phyloP scores from a whole-genome alignment of 2,888 invertebrate species.

The Palloptera scutellata region DNA sequence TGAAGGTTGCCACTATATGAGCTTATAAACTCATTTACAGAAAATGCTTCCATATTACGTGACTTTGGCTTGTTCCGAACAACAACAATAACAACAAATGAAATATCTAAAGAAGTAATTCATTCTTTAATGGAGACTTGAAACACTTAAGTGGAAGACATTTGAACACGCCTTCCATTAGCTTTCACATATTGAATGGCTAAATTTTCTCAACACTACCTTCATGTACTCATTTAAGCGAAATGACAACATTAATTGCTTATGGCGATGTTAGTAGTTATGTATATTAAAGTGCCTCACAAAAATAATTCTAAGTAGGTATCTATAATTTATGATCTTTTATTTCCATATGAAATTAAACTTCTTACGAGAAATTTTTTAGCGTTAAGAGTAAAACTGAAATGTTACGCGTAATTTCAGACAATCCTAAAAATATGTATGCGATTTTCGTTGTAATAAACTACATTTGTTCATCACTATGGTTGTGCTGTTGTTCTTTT shows the following conservation, averaged over 20 bases:
- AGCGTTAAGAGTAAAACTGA: too few species aligned
- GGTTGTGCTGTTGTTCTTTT: too few species aligned
- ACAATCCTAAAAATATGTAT: too few species aligned
- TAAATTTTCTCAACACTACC: neutral
- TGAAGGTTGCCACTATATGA: constrained; percentile 13
- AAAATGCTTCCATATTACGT: constrained; percentile 47
- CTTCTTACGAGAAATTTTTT: too few species aligned
- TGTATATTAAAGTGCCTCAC: too few species aligned
- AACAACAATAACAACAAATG: neutral
- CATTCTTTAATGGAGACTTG: neutral
- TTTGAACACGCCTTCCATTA: neutral
- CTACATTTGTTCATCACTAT: too few species aligned
- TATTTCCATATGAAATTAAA: too few species aligned
- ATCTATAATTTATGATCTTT: too few species aligned
- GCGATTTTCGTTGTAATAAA: too few species aligned
- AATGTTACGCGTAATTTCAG: too few species aligned
- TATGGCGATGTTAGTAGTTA: constrained; percentile 7
- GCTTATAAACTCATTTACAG: constrained; percentile 50
- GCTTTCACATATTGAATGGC: too few species aligned
- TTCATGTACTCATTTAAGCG: neutral
- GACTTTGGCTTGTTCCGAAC: constrained; percentile 47
- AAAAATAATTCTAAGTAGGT: too few species aligned
- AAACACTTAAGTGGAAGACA: neutral
- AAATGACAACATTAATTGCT: constrained; percentile 19
- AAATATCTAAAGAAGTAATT: neutral